Evolutionary conservation across 2,113 vertebrate species (phyloP).

Genomic region (Rhea americana): DNA sequence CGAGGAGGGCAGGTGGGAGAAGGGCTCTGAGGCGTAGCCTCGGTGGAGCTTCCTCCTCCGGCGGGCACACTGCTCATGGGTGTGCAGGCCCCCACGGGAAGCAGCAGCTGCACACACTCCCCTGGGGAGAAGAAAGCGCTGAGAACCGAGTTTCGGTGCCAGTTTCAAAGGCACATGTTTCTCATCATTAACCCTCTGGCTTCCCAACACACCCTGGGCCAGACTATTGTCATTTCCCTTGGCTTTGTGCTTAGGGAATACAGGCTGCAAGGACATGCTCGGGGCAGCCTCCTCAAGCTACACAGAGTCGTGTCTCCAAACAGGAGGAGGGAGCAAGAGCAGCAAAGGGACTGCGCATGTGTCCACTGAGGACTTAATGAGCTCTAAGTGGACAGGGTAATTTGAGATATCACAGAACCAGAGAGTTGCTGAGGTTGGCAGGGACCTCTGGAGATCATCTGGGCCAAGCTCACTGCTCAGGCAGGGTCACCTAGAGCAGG

Average conservation of each 20-base stretch:
- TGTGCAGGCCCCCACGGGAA: conserved; percentile 11
- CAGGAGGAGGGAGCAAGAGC: not conserved
- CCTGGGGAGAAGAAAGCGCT: conserved; percentile 20
- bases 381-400: no score
- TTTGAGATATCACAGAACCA: not conserved
- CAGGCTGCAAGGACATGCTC: not conserved
- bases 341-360: not conserved
- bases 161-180: conserved; percentile 20
- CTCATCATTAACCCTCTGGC: not conserved
- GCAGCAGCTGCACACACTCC: not conserved
- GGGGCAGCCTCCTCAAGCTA: not conserved
- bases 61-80: not conserved
- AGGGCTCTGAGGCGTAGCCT: not conserved
- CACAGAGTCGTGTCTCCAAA: not conserved
- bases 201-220: not conserved
- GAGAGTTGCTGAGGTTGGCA: not conserved
- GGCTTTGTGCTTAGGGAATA: no score
- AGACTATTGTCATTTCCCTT: not conserved
- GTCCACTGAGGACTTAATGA: not conserved
- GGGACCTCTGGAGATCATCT: not conserved
- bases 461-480: not conserved
- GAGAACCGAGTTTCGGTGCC: conserved; percentile 30
- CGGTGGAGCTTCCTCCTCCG: not conserved
- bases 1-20: not conserved
- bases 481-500: not conserved